Evolutionary conservation across 1,140 invertebrate species (phyloP), one percentile per base, ranked within the genome.

Genomic region (Hormaphis cornu): DNA sequence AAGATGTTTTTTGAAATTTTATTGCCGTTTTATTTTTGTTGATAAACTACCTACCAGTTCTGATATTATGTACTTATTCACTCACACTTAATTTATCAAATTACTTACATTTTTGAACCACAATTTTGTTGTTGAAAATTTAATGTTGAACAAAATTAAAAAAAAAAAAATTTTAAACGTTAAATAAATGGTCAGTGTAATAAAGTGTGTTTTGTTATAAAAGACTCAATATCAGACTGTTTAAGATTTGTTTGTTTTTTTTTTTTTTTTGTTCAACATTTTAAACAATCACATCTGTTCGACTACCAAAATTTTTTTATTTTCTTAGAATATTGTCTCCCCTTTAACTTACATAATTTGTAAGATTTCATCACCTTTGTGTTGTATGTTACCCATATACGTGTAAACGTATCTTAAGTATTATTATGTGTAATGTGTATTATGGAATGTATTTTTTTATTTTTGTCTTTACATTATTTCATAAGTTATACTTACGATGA

Each of bases 301-400:
- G 33, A 40, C 24, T 58, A 22, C 54, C 54, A 58, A 58, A 58
- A 35, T 9, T 9, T 33, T 30, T 33, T 33, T 33, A 6, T 33
- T 33, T 37, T 35, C 40, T 58, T 30, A n/a, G n/a, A n/a, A n/a
- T n/a, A n/a, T n/a, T n/a, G n/a, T n/a, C n/a, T n/a, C n/a, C n/a
- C n/a, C n/a, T n/a, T n/a, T n/a, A n/a, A n/a, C n/a, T n/a, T n/a
- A n/a, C n/a, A n/a, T n/a, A 58, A 24, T 20, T 56, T 54, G 12
- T 58, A 24, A 16, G 24, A 24, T 22, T 58, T 58, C 40, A 33
- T 58, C 52, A 54, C 28, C 22, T 33, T 33, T 54, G 35, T 54
- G 30, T 54, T 8, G n/a, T 58, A 40, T 58, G 54, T 58, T 58
- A 58, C 54, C 54, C 54, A 40, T 37, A n/a, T 58, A 20, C 35